phyloP scores from a whole-genome alignment of 2,888 invertebrate genomes.

The Neocrepidodera transversa region DNA sequence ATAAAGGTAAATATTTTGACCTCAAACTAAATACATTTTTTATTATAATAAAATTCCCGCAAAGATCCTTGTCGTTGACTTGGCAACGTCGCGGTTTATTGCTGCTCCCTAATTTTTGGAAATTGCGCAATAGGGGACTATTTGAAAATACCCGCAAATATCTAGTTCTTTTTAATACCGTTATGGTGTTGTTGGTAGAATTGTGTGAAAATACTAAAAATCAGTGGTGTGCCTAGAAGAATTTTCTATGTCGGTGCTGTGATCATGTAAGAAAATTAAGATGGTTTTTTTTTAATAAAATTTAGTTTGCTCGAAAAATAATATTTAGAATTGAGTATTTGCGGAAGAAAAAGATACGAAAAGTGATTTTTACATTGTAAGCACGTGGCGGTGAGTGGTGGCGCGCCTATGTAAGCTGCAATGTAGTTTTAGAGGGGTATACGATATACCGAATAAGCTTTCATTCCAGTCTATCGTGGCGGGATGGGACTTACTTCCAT shows the following conservation, averaged over 20 bases:
- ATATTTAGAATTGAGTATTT: background rate
- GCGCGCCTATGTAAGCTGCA: conserved; percentile 63
- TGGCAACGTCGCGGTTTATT: too few species aligned
- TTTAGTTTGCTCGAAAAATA: background rate
- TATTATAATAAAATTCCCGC: too few species aligned
- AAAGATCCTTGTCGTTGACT: too few species aligned
- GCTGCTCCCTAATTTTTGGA: too few species aligned
- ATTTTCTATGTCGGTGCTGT: conserved; percentile 14
- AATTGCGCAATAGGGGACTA: too few species aligned
- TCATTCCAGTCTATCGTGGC: conserved; percentile 65
- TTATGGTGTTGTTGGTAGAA: conserved; percentile 24
- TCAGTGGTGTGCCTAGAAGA: conserved; percentile 37
- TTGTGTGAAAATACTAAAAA: conserved; percentile 35
- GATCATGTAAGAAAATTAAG: conserved; percentile 22
- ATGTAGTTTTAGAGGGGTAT: conserved; percentile 66
- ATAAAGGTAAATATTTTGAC: too few species aligned
- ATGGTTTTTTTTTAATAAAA: conserved; percentile 26
- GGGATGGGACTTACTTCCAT: conserved; percentile 77
- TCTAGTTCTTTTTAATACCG: conserved; percentile 15
- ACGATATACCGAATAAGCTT: conserved; percentile 61
- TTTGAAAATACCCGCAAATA: conserved; percentile 28
- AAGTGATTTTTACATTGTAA: conserved; percentile 5
- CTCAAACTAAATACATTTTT: too few species aligned
- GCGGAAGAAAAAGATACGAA: background rate
- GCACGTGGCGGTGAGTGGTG: conserved; percentile 34